Evolutionary conservation across 2,113 vertebrate species (phyloP), one percentile per base, ranked within the genome.

Genomic region (Glaucidium brasilianum): DNA sequence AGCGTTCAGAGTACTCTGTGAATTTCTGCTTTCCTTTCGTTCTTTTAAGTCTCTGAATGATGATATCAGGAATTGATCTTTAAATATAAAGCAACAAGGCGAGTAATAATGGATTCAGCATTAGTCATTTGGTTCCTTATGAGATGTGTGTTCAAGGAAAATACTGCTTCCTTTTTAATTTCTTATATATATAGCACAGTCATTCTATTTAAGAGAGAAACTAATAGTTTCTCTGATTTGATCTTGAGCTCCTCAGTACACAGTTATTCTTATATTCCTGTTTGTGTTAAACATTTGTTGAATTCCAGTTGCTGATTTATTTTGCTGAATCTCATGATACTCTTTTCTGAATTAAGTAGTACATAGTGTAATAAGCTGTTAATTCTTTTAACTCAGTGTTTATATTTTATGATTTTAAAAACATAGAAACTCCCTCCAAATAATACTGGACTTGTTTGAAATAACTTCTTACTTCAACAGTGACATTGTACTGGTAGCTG

Each of bases 171-270:
- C 29, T 35, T 68, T 10, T 9, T 53, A 10, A 53, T 75, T 52
- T 64, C 43, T n/a, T 34, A 0, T 2, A 6, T 2, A 6, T 41
- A 2, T 30, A 22, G 53, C 16, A 16, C 8, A 55, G 29, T 7
- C 15, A 15, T 64, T 81, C 34, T 64, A 0, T 59, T 88, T 41
- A 8, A 41, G n/a, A 67, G 12, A 21, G 13, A 45, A 45, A 45
- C 43, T 45, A 45, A 47, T 16, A 7, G n/a, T 47, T 39, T 15
- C 74, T 63, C 41, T 86, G 20, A 17, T 68, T 64, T 37, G 35
- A 52, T 69, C 67, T 66, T 53, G 56, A 71, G 18, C 78, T 62
- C 41, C 58, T 60, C 76, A 19, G 4, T 41, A 15, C 13, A 1
- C 43, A 59, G 26, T 34, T 86, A 49, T 80, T 32, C 8, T 63